These are phyloP conservation scores for Halyomorpha halys DNA, from an alignment of 1,140 invertebrate species.

Conservation along the genomic window DNA sequence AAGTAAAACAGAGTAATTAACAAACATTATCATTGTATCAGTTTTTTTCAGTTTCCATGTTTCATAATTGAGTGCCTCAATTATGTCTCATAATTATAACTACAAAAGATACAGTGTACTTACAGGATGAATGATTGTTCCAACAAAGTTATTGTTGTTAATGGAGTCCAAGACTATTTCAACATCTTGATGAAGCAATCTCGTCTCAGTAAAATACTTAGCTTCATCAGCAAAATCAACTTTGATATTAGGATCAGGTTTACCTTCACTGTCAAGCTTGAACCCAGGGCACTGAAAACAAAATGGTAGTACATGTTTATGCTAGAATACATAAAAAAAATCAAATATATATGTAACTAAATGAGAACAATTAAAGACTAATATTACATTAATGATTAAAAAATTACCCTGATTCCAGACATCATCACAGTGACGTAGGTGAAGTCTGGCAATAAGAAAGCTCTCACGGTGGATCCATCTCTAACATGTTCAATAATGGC, in stretches of 20 bases:
- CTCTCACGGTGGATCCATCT: constrained; percentile 88
- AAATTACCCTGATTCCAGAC: constrained; percentile 69
- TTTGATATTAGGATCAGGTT: constrained; percentile 45
- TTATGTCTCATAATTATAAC: too few species aligned
- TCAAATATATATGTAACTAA: too few species aligned
- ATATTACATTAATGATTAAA: too few species aligned
- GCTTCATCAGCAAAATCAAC: constrained; percentile 59
- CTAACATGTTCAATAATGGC: constrained; percentile 91
- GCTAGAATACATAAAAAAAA: too few species aligned
- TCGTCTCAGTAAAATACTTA: constrained; percentile 81
- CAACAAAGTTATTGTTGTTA: constrained; percentile 83
- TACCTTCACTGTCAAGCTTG: constrained; percentile 55
- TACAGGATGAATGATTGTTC: constrained; percentile 87
- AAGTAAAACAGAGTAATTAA: too few species aligned
- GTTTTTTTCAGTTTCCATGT: too few species aligned
- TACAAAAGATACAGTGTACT: too few species aligned
- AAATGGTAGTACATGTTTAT: background rate
- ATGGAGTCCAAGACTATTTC: constrained; percentile 84
- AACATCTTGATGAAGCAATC: constrained; percentile 86
- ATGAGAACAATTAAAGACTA: too few species aligned
- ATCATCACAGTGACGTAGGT: constrained; percentile 80
- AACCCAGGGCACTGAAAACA: constrained; percentile 55
- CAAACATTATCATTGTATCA: too few species aligned
- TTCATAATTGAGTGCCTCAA: too few species aligned
- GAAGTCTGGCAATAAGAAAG: constrained; percentile 69